Evolutionary conservation across 2,888 invertebrate genomes (phyloP), one percentile per base, ranked within the genome.

Genomic region (Campoplex nolae): DNA sequence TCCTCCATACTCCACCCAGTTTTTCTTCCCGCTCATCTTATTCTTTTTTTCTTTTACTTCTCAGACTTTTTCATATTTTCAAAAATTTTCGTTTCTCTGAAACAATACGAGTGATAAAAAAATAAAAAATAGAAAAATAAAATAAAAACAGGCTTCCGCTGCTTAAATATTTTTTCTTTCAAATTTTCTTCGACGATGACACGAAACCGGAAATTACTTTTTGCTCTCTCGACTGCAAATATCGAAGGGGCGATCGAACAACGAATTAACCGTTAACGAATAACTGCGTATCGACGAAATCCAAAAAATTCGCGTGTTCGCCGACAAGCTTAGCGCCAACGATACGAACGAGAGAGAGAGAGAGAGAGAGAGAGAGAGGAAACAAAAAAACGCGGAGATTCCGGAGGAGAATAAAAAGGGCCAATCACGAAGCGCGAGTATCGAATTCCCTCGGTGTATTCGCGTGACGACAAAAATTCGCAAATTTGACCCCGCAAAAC

Each of bases 231-330:
- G 23, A 8, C n/a, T 48, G 23, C 16, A 23, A 4, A 71, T 75
- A 8, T 11, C 62, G 48, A 28, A 54, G 62, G 28, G 54, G 58
- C 68, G 75, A 38, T 48, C 35, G 9, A 51, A 70, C 58, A 58
- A 70, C 70, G 16, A 56, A 18, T 23, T 51, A 48, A 83, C 83
- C 83, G 76, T 83, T 83, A 71, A 18, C 32, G 32, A 62, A 45
- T 67, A 82, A 75, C 67, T 83, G 76, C 58, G 45, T 71, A 76
- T 45, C 38, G 62, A 75, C n/a, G 70, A 48, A 70, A 77, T 48
- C 38, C 70, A 62, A 77, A 70, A 51, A 76, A 76, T 76, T 76
- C 70, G 68, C 58, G 70, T 48, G 48, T 16, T 51, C 71, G 28
- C 16, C 35, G 16, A 9, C 7, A 2, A 32, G 18, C 8, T 51